phyloP scores from a whole-genome alignment of 2,888 invertebrate species.

The Metalampra italica region DNA sequence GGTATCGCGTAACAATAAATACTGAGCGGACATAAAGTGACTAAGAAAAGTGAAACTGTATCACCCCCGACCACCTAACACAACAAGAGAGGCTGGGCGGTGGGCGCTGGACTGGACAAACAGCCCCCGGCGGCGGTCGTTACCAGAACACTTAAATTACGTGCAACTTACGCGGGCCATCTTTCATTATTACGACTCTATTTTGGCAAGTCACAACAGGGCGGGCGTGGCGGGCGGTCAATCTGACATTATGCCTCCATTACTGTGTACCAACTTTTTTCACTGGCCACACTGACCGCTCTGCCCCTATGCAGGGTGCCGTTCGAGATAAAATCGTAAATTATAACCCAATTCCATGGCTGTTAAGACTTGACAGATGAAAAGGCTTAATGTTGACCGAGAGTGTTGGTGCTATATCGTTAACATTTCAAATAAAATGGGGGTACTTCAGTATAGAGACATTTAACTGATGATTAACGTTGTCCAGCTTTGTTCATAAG shows the following conservation, averaged over 20 bases:
- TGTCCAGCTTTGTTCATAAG: neutral
- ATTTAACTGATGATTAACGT: conserved; percentile 60
- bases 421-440: conserved; percentile 68
- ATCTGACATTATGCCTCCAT: conserved; percentile 58
- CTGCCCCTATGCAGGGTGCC: conserved; percentile 72
- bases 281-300: conserved; percentile 57
- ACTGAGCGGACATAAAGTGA: conserved; percentile 53
- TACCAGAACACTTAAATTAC: conserved; percentile 66
- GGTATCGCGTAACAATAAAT: conserved; percentile 43
- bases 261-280: conserved; percentile 58
- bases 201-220: conserved; percentile 74
- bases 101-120: conserved; percentile 51
- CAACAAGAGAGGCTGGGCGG: conserved; percentile 47
- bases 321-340: conserved; percentile 75
- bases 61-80: conserved; percentile 51
- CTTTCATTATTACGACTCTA: conserved; percentile 74
- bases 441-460: conserved; percentile 56
- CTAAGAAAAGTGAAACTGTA: conserved; percentile 69
- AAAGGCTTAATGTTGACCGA: conserved; percentile 66
- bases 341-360: conserved; percentile 76
- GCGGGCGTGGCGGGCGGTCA: conserved; percentile 62
- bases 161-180: conserved; percentile 67
- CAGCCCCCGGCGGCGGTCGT: conserved; percentile 46
- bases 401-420: conserved; percentile 63
- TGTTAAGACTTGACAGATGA: conserved; percentile 76